Evolutionary conservation across 1,140 invertebrate genomes (phyloP).

Genomic region (Sitodiplosis mosellana): DNA sequence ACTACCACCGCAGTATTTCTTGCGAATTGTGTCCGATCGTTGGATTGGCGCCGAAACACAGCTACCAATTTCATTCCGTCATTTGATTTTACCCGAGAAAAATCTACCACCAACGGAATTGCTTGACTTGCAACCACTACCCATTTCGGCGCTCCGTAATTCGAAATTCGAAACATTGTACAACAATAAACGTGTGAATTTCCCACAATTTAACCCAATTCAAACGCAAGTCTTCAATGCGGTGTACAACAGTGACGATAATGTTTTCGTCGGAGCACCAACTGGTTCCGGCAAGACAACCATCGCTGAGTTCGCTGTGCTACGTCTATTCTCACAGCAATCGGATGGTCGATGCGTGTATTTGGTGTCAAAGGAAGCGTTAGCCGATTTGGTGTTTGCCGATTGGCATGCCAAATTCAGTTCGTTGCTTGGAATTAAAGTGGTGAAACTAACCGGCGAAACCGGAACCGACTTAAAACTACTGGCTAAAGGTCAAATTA

Average conservation of each 20-base stretch:
- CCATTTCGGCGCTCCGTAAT: constrained; percentile 71
- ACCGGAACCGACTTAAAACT: constrained; percentile 93
- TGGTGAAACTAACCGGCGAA: constrained; percentile 92
- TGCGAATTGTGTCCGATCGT: constrained; percentile 57
- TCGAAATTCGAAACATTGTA: constrained; percentile 74
- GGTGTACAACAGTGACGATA: constrained; percentile 96
- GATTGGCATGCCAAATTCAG: constrained; percentile 88
- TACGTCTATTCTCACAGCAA: constrained; percentile 67
- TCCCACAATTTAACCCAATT: constrained; percentile 95
- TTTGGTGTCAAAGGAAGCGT: constrained; percentile 75
- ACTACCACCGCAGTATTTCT: constrained; percentile 93
- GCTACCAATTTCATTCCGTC: constrained; percentile 91
- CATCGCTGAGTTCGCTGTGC: constrained; percentile 91
- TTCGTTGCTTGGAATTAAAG: constrained; percentile 57
- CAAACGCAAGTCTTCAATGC: constrained; percentile 99
- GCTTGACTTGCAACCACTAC: constrained; percentile 92
- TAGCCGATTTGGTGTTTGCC: constrained; percentile 78
- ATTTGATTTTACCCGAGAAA: constrained; percentile 95
- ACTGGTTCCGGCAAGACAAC: constrained; percentile 94
- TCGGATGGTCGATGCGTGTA: constrained; percentile 72
- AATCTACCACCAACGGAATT: constrained; percentile 95
- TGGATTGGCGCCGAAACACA: constrained; percentile 92
- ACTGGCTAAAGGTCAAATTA: constrained; percentile 79
- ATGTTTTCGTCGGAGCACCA: constrained; percentile 95
- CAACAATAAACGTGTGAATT: constrained; percentile 36